A percentile compares a stretch with the other conserved stretches of the same genome.
Conservation (phyloP, 2,113 vertebrate species). For the Pollachius pollachius region DNA sequence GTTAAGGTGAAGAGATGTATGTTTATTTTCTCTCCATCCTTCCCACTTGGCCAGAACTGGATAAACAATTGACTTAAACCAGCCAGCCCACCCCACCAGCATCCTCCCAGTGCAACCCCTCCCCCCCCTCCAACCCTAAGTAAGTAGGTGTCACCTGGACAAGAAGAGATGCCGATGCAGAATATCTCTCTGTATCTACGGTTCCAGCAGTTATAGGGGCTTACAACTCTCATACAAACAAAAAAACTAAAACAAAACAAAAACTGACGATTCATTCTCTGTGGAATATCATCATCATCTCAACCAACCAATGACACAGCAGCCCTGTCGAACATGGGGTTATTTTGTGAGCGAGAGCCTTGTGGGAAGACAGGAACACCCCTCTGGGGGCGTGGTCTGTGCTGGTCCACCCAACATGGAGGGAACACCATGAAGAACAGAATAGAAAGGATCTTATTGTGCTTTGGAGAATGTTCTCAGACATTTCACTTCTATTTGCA, state of each 20-base stretch:
- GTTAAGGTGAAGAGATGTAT: conserved; percentile 24
- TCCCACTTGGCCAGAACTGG: conserved; percentile 10
- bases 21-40: conserved; percentile 33
- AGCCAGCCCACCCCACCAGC: neutral
- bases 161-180: conserved; percentile 7
- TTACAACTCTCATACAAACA: conserved; percentile 34
- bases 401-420: conserved; percentile 21
- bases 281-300: conserved; percentile 61
- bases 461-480: conserved; percentile 54
- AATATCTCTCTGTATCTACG: no score
- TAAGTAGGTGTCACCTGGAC: conserved; percentile 17
- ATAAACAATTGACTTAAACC: neutral
- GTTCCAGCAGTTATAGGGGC: neutral
- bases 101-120: conserved; percentile 20
- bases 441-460: conserved; percentile 54
- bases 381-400: conserved; percentile 20
- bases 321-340: conserved; percentile 54
- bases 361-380: conserved; percentile 14
- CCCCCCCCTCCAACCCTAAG: conserved; percentile 10
- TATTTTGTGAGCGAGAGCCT: conserved; percentile 39
- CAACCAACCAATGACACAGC: conserved; percentile 58
- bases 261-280: conserved; percentile 32
- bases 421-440: conserved; percentile 30
- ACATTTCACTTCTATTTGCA: conserved; percentile 61
- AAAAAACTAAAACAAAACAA: conserved; percentile 14